Base-by-base conservation (phyloP, 2,113 vertebrate species). In the Tachycineta bicolor region DNA sequence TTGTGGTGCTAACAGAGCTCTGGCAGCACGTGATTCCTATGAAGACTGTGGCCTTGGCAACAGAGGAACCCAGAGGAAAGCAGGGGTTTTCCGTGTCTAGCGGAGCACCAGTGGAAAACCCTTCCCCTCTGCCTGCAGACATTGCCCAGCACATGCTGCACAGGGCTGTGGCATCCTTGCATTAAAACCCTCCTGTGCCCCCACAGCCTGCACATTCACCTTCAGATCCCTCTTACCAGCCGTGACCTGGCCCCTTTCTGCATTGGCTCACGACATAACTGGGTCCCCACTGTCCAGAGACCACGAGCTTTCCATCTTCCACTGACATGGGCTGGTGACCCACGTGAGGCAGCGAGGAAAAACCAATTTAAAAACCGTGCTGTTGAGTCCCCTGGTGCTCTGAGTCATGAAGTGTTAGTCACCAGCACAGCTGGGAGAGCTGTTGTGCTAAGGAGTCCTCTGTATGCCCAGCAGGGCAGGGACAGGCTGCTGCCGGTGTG, bases 31-130 rank as follows among this genome's bases (percentile, higher is more conserved):
- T 4, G 4, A 47, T 49, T 92, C n/a, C 37, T 83, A 0, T 60
- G 49, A 91, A 75, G 49, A 26, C 39, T 53, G 21, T 71, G 77
- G 31, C 81, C 62, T 85, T 87, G 26, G 44, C 12, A 56, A 49
- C 19, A 84, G 62, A 75, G 44, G 26, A 87, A 71, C 8, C 4
- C 28, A 24, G 46, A 64, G 14, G 20, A 74, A 74, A 82, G 37
- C 1, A 4, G 11, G 1, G 8, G 1, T 29, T 85, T 76, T 88
- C 62, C 1, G 0, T 9, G 10, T 18, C 3, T 29, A 3, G 26
- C 3, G 4, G 50, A 79, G 29, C 49, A 56, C 10, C 20, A 24
- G 25, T 52, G 34, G 41, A 53, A 90, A 79, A 12, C 11, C 10
- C 31, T 87, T 79, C 24, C 25, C 22, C 24, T 44, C 23, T 24